These are phyloP conservation scores for Campoletis sonorensis DNA, from an alignment of 1,140 invertebrate genomes.

Conservation along the genomic window DNA sequence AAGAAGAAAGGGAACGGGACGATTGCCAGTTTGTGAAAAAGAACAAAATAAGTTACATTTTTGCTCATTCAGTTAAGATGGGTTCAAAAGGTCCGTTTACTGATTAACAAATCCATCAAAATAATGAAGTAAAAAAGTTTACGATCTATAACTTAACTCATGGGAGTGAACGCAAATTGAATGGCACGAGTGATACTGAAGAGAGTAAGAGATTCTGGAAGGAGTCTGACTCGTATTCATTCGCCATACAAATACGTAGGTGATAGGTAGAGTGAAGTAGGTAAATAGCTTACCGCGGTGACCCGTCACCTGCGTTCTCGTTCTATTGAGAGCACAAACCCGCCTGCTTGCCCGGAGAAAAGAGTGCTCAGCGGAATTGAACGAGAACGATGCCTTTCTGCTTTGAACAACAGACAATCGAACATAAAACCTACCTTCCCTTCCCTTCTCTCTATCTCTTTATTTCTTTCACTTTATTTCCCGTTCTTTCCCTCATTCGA, in stretches of 20 bases:
- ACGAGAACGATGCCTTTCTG: constrained; percentile 14
- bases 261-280: constrained; percentile 71
- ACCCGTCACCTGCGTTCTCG: constrained; percentile 77
- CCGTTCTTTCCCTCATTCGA: too few species aligned
- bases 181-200: not conserved
- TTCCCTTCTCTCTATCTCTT: too few species aligned
- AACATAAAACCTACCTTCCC: not conserved
- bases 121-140: too few species aligned
- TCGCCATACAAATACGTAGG: constrained; percentile 50
- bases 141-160: not conserved
- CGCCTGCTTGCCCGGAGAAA: constrained; percentile 51
- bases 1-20: too few species aligned
- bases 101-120: too few species aligned
- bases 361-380: constrained; percentile 44
- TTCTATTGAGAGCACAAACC: constrained; percentile 74
- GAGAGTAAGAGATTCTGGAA: constrained; percentile 27
- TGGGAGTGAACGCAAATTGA: not conserved
- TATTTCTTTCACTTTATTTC: too few species aligned
- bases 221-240: constrained; percentile 38
- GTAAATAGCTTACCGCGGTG: constrained; percentile 77
- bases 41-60: too few species aligned
- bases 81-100: too few species aligned
- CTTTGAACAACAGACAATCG: constrained; percentile 23
- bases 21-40: too few species aligned
- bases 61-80: too few species aligned